Conservation (phyloP, 2,888 invertebrate genomes). For the Macrophya annulata region DNA sequence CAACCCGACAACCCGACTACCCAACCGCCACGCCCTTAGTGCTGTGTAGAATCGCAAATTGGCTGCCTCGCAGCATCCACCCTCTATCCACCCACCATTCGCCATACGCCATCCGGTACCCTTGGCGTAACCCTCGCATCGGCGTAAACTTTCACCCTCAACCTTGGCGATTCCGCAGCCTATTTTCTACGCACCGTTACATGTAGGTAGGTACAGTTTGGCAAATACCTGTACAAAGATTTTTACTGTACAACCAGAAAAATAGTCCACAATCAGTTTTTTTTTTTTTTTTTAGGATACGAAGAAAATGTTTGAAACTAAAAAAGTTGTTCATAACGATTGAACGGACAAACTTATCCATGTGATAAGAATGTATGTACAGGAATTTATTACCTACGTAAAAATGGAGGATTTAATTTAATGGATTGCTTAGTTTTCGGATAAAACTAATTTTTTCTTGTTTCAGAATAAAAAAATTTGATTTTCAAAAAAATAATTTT, state of each 20-base stretch:
- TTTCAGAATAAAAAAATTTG: background rate
- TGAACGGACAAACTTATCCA: too few species aligned
- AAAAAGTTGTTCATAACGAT: too few species aligned
- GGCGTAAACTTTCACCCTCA: constrained; percentile 50
- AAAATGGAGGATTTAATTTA: too few species aligned
- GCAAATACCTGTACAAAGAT: constrained; percentile 3
- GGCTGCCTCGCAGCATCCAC: constrained; percentile 62
- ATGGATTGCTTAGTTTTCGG: background rate
- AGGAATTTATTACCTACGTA: too few species aligned
- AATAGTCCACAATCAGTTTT: background rate
- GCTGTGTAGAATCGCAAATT: constrained; percentile 74
- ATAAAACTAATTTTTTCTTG: background rate
- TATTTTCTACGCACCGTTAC: background rate
- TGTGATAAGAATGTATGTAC: too few species aligned
- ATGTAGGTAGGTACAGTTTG: background rate
- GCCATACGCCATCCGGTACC: constrained; percentile 13
- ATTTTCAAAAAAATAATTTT: background rate
- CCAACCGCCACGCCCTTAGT: constrained; percentile 74
- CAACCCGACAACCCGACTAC: constrained; percentile 69
- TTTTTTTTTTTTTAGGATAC: too few species aligned
- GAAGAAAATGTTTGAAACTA: too few species aligned
- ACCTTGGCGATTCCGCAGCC: constrained; percentile 23
- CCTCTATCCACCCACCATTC: constrained; percentile 41
- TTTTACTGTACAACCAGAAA: background rate
- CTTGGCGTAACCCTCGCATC: constrained; percentile 57